Evolutionary conservation across 2,888 invertebrate genomes (phyloP).

Genomic region (Oligia fasciuncula): DNA sequence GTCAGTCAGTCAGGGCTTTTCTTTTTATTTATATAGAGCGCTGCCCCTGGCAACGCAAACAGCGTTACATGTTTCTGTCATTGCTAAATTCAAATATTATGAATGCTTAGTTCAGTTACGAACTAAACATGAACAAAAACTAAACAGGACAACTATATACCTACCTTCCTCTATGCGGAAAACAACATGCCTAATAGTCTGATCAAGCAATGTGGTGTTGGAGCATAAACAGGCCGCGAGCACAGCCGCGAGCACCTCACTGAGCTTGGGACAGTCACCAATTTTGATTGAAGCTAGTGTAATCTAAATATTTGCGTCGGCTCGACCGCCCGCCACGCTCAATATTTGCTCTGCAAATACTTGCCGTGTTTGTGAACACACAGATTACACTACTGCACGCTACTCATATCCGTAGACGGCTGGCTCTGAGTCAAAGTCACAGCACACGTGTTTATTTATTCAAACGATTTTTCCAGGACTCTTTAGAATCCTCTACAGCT

Average conservation of each 20-base stretch:
- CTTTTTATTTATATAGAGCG: background rate
- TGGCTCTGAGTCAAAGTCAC: slow-evolving; percentile 6
- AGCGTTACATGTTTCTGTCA: background rate
- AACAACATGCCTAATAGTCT: background rate
- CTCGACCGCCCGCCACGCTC: slow-evolving; percentile 19
- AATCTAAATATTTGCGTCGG: slow-evolving; percentile 43
- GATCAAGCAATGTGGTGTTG: background rate
- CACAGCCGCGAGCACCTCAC: too few species aligned
- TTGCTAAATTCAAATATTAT: slow-evolving; percentile 1
- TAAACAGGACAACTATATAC: slow-evolving; percentile 26
- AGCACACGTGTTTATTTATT: slow-evolving; percentile 21
- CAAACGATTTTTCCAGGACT: background rate
- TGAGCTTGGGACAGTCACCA: too few species aligned
- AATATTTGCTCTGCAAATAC: slow-evolving; percentile 50
- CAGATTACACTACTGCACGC: slow-evolving; percentile 1
- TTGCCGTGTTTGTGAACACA: slow-evolving; percentile 7
- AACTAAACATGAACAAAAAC: slow-evolving; percentile 6
- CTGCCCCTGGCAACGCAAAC: background rate
- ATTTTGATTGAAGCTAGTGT: slow-evolving; percentile 8
- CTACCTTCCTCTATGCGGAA: background rate
- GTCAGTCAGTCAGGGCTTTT: too few species aligned
- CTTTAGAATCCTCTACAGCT: background rate
- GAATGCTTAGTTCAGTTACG: slow-evolving; percentile 5
- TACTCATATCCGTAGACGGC: slow-evolving; percentile 14
- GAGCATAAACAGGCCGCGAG: background rate